Percentiles rank a stretch among this genome's conserved stretches.
phyloP scores from a whole-genome alignment of 2,888 invertebrate species.

The Cabera pusaria region DNA sequence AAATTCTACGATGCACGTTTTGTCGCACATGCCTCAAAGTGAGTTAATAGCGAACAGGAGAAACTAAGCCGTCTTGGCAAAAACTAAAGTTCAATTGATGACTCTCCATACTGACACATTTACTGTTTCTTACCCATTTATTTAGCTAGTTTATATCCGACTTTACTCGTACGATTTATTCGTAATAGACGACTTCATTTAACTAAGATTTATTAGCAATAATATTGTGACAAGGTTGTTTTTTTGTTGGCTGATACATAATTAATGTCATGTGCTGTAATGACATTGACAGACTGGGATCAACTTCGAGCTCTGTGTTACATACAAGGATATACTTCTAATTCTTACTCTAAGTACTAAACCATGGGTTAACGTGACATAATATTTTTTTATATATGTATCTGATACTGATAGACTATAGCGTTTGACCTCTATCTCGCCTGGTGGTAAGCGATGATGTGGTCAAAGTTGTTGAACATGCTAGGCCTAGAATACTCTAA shows the following conservation, averaged over 20 bases:
- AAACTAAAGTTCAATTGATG: slow-evolving; percentile 37
- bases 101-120: slow-evolving; percentile 40
- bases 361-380: too few species aligned
- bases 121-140: slow-evolving; percentile 25
- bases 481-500: too few species aligned
- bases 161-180: slow-evolving; percentile 26
- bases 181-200: slow-evolving; percentile 12
- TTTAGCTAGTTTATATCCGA: slow-evolving; percentile 25
- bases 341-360: too few species aligned
- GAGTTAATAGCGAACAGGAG: slow-evolving; percentile 32
- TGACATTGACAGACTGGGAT: too few species aligned
- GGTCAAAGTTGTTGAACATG: too few species aligned
- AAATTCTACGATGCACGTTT: slow-evolving; percentile 9
- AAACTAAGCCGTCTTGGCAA: slow-evolving; percentile 40
- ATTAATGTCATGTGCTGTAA: too few species aligned
- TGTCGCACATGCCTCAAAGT: slow-evolving; percentile 25
- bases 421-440: too few species aligned
- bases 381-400: too few species aligned
- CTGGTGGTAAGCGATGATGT: too few species aligned
- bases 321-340: too few species aligned
- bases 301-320: too few species aligned
- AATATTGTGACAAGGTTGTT: neutral
- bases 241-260: neutral
- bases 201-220: slow-evolving; percentile 7
- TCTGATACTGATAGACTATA: too few species aligned